Conservation (phyloP, 35 echinoderm and acorn worm species). For the Hemicentrotus pulcherrimus region DNA sequence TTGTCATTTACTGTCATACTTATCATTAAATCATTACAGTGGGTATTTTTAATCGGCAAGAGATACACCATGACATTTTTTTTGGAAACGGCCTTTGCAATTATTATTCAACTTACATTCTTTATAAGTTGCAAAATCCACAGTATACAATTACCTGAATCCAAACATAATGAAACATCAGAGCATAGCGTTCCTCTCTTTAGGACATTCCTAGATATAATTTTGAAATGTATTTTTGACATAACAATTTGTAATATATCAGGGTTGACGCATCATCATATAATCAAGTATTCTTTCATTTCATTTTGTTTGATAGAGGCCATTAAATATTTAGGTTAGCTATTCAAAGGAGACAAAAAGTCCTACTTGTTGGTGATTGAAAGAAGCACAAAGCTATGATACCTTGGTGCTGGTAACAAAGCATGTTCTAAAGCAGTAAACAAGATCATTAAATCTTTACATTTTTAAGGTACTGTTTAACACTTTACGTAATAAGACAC, state of each 20-base stretch:
- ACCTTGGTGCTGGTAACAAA: conserved; percentile 16
- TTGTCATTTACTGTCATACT: no score
- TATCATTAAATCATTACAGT: neutral
- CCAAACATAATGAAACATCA: neutral
- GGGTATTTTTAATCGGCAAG: neutral
- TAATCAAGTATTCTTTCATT: neutral
- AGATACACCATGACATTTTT: neutral
- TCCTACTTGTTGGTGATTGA: neutral
- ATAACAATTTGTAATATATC: neutral
- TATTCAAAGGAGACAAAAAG: neutral
- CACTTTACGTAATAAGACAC: no score
- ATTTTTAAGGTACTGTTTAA: neutral
- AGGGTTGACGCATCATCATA: neutral
- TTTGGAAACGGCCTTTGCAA: no score
- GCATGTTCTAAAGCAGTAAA: neutral
- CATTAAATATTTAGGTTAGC: no score
- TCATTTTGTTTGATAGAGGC: neutral
- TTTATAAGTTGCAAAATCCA: neutral
- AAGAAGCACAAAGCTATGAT: neutral
- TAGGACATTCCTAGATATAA: conserved; percentile 12
- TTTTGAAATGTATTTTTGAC: neutral
- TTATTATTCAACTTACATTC: no score
- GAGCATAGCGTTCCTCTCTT: no score
- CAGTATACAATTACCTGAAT: neutral
- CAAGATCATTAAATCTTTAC: neutral